Conservation (phyloP, 2,888 invertebrate genomes). For the Cantharis flavilabris region DNA sequence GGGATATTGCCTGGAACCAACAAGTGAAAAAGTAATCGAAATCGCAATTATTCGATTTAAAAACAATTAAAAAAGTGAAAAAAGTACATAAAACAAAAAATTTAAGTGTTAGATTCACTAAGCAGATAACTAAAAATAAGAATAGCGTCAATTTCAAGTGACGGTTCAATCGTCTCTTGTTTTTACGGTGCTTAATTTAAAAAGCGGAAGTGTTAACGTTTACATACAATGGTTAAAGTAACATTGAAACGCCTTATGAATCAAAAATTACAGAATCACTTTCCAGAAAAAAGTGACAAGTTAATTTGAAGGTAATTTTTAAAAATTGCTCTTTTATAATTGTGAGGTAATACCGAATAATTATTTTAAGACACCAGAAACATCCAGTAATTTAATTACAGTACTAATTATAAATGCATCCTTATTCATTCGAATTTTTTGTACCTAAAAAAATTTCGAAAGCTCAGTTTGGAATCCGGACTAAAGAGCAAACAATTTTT, state of each 20-base stretch:
- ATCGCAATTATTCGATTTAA: background rate
- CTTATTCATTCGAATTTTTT: background rate
- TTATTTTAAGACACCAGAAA: background rate
- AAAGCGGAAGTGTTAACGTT: background rate
- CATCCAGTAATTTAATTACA: background rate
- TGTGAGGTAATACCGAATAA: background rate
- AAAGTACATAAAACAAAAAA: background rate
- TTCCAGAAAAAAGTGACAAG: background rate
- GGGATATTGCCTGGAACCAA: background rate
- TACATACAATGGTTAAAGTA: background rate
- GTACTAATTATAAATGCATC: background rate
- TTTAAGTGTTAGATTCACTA: background rate
- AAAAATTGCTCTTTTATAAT: background rate
- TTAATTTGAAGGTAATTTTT: background rate
- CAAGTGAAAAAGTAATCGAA: background rate
- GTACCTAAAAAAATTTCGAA: background rate
- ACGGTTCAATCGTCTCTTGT: background rate
- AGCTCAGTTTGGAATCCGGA: background rate
- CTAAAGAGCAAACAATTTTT: too few species aligned
- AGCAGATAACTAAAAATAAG: background rate
- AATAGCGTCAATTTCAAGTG: background rate
- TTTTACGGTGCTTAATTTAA: background rate
- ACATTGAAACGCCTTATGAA: background rate
- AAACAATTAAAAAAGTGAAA: background rate
- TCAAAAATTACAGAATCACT: background rate